Base-by-base conservation (phyloP, 2,888 invertebrate species). In the Morpho helenor region DNA sequence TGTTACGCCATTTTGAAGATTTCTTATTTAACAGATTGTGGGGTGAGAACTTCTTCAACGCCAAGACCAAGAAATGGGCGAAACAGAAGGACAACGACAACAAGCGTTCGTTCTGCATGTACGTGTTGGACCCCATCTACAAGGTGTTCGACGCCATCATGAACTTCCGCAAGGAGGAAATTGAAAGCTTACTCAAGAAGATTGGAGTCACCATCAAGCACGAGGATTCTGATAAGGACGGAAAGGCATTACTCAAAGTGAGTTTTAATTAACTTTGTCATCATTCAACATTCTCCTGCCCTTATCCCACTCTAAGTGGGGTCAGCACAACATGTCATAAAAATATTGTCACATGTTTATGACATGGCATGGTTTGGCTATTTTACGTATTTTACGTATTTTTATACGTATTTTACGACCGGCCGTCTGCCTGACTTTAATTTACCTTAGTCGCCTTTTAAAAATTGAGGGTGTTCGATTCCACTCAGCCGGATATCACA, bases 1-100 rank as follows among this genome's bases (percentile, higher is more conserved):
- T 31, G 2, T 31, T 31, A 31, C 31, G 31, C 5, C 31, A 31
- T 49, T 16, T 3, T n/a, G 23, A 23, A 41, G 8, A 47, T 56
- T 41, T 10, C 4, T 31, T 49, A 39, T 55, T 10, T 23, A 64
- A 42, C 66, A 91, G 92, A 81, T 91, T 97, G 61, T 99, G 99
- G 99, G 99, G 99, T 77, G 99, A 99, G 89, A 98, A 98, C 88
- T 99, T 99, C 94, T 99, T 98, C 93, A 98, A 98, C 74, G 92
- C 96, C 64, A 96, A 96, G 80, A 97, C 98, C 67, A 99, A 99
- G 95, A 99, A 99, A 86, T 99, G 99, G 99, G 93, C 95, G 58
- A 98, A 98, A 85, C 95, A 95, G 84, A 96, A 95, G 93, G 97
- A 97, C 78, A 88, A 91, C 2, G 97, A 97, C 63, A 97, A 97